phyloP scores from a whole-genome alignment of 1,140 invertebrate genomes.

The Drosophila elegans region DNA sequence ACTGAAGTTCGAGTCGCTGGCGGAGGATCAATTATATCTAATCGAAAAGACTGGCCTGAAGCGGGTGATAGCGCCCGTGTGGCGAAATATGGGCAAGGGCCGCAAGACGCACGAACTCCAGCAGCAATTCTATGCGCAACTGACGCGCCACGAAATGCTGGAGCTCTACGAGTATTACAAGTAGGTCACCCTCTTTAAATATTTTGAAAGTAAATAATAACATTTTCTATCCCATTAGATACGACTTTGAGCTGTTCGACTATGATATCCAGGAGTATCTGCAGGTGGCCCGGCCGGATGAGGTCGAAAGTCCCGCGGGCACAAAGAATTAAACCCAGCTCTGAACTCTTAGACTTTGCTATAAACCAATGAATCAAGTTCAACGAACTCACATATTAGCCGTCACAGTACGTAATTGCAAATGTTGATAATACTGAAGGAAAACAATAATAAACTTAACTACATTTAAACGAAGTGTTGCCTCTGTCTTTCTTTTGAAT shows the following conservation, averaged over 20 bases:
- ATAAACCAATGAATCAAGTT: conserved; percentile 52
- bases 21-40: conserved; percentile 93
- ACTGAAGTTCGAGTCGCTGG: conserved; percentile 94
- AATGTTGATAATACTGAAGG: conserved; percentile 82
- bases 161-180: conserved; percentile 93
- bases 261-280: conserved; percentile 91
- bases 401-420: conserved; percentile 81
- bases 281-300: conserved; percentile 87
- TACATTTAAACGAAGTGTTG: conserved; percentile 31
- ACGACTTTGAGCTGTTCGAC: conserved; percentile 94
- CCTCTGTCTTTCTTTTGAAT: conserved; percentile 2
- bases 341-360: conserved; percentile 62
- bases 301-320: conserved; percentile 55
- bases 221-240: conserved; percentile 86
- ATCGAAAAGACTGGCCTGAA: conserved; percentile 91
- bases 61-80: conserved; percentile 91
- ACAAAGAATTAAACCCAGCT: conserved; percentile 44
- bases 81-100: conserved; percentile 91
- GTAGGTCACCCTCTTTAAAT: conserved; percentile 82
- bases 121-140: conserved; percentile 90
- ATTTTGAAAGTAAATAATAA: background rate
- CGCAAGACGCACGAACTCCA: conserved; percentile 89
- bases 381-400: conserved; percentile 71
- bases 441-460: conserved; percentile 83
- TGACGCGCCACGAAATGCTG: conserved; percentile 90